phyloP scores from a whole-genome alignment of 2,797 vertebrate genomes.

The Trichosurus vulpecula region DNA sequence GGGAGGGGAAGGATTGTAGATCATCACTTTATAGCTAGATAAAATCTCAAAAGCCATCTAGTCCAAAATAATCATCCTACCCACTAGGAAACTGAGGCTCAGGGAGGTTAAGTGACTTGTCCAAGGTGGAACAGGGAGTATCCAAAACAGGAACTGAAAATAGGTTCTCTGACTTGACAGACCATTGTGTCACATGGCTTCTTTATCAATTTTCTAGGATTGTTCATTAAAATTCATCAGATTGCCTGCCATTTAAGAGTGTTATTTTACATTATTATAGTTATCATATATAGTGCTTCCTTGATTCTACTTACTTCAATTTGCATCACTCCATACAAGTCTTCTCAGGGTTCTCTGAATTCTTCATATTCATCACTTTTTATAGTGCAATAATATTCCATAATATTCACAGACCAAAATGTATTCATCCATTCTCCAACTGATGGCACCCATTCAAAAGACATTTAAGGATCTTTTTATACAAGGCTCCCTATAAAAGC shows the following conservation, averaged over 20 bases:
- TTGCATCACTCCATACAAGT: neutral
- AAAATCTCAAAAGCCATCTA: neutral
- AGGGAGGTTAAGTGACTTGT: neutral
- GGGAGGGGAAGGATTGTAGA: neutral
- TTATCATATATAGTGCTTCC: neutral
- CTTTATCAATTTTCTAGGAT: neutral
- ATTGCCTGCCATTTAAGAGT: neutral
- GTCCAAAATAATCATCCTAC: neutral
- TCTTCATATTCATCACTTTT: neutral
- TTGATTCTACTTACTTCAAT: neutral
- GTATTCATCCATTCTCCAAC: neutral
- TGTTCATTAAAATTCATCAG: neutral
- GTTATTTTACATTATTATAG: neutral
- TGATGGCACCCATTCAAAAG: neutral
- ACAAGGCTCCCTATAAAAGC: neutral
- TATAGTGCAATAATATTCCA: neutral
- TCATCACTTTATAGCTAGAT: neutral
- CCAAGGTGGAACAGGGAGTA: neutral
- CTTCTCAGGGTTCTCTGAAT: neutral
- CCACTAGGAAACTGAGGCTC: neutral
- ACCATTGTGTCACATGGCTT: neutral
- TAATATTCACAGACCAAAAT: neutral
- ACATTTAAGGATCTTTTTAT: neutral
- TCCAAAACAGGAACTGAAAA: neutral
- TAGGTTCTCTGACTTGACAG: neutral